Conservation (phyloP, 2,888 invertebrate species). For the Stramonita haemastoma region DNA sequence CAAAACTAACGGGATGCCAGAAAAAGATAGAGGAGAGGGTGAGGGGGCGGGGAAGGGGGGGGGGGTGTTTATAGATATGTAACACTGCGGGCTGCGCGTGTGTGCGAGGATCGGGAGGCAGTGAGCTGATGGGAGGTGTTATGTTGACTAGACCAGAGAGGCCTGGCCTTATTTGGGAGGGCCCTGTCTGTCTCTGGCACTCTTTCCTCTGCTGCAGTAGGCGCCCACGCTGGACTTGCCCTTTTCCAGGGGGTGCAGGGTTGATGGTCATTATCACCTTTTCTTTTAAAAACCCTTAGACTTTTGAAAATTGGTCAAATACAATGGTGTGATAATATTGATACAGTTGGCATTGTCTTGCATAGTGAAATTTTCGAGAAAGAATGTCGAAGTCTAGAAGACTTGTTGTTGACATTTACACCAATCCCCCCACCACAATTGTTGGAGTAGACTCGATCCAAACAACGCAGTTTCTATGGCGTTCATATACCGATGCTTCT, state of each 20-base stretch:
- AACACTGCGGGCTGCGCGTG: background rate
- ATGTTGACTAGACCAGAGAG: slow-evolving; percentile 1
- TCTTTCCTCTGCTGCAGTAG: slow-evolving; percentile 33
- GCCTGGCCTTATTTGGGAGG: slow-evolving; percentile 44
- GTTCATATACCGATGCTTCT: slow-evolving; percentile 28
- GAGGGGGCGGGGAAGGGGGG: background rate
- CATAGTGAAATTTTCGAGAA: too few species aligned
- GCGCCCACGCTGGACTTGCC: background rate
- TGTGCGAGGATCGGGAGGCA: background rate
- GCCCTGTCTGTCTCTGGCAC: slow-evolving; percentile 34
- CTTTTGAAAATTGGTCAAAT: background rate
- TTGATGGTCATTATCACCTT: background rate
- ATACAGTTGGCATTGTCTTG: background rate
- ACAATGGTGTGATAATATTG: background rate
- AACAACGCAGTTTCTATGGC: slow-evolving; percentile 41
- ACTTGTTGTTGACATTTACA: background rate
- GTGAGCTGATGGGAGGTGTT: background rate
- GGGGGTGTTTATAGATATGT: background rate
- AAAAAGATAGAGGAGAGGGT: background rate
- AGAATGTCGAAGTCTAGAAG: too few species aligned
- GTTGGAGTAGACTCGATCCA: background rate
- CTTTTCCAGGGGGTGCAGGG: slow-evolving; percentile 19
- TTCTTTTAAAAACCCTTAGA: too few species aligned
- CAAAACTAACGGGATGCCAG: background rate
- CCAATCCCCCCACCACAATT: background rate